Base-by-base conservation (phyloP, 2,888 invertebrate species). In the Orthonevra nobilis region DNA sequence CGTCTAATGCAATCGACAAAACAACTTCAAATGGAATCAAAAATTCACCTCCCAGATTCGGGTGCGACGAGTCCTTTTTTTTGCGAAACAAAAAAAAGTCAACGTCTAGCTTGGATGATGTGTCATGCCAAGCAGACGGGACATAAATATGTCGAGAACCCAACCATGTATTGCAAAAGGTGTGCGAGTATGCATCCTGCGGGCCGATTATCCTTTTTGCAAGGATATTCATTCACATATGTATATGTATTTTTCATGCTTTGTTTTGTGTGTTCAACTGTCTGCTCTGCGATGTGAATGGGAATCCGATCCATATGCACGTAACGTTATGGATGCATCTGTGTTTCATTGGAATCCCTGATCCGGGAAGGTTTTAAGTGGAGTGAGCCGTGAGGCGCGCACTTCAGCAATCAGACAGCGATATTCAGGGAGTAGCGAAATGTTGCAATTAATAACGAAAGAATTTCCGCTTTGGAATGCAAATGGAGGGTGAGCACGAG, bases 371-470 rank as follows among this genome's bases (percentile, higher is more conserved):
- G 40, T 36, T 63, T 61, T 17, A 30, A 40, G 26, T 38, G 36
- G 10, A 38, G 48, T 10, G 38, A 34, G 28, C 5, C 10, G 7
- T 40, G 38, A 17, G 15, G 40, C 30, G 38, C 50, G 28, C 9
- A 61, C 48, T 63, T 50, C 15, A 34, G 44, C 44, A 34, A 44
- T 44, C 44, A 44, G 44, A 14, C 12, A 14, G 19, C 6, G 26
- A 6, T 3, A 20, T 14, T 14, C 7, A 26, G 14, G 30, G 48
- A 19, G 40, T 28, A 40, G 50, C 17, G n/a, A 38, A 50, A 50
- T 50, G 48, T 50, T 63, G 50, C 63, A 63, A 63, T 63, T 63
- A 63, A 50, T 63, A 50, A 20, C 38, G 48, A 63, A 38, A 30
- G 30, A 20, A 63, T 50, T 38, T 32, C 20, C 30, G 30, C 38